phyloP scores from a whole-genome alignment of 2,113 vertebrate genomes.

The Xenus cinereus region DNA sequence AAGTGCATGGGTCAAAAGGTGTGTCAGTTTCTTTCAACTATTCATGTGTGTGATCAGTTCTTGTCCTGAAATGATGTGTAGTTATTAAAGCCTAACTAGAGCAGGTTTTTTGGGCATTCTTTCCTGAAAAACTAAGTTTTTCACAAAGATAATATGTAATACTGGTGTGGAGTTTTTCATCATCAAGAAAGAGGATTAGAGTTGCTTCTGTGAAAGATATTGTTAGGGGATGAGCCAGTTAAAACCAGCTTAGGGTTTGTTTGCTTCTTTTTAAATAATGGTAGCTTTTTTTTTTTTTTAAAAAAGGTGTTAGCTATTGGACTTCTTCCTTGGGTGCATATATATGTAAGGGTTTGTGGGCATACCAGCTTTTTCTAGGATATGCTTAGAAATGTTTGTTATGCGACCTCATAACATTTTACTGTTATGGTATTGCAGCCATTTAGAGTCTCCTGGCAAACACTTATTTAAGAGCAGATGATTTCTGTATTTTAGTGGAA shows the following conservation, averaged over 20 bases:
- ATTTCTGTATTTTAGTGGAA: neutral
- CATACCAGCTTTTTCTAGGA: neutral
- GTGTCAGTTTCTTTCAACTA: neutral
- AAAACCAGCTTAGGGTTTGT: neutral
- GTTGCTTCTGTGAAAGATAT: neutral
- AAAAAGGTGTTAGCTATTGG: neutral
- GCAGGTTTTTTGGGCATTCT: neutral
- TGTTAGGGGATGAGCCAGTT: neutral
- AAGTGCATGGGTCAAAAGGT: fast-evolving
- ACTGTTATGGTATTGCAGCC: neutral
- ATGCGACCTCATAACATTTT: neutral
- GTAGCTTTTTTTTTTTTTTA: neutral
- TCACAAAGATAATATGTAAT: neutral
- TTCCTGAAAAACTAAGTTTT: neutral
- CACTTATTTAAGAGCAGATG: neutral
- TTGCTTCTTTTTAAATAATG: neutral
- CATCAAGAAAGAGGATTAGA: neutral
- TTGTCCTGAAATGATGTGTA: neutral
- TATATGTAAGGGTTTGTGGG: neutral
- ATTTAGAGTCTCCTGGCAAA: neutral
- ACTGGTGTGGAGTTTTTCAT: neutral
- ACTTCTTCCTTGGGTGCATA: neutral
- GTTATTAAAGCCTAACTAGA: neutral
- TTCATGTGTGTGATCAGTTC: neutral
- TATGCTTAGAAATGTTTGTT: neutral